phyloP scores from a whole-genome alignment of 2,113 vertebrate species.

The Calidris pygmaea region DNA sequence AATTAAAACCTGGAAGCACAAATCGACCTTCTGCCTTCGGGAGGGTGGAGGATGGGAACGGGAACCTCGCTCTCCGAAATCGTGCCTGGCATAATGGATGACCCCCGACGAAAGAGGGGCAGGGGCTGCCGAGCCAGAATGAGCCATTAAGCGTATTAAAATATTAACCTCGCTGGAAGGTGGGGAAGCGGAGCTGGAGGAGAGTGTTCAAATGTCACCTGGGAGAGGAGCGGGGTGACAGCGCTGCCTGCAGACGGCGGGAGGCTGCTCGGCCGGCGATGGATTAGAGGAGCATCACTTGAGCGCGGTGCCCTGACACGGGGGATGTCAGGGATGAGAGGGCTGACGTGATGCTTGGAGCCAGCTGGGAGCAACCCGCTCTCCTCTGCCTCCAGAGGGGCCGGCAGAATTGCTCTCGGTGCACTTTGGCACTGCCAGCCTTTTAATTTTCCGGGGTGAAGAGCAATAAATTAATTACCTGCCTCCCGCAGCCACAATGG shows the following conservation, averaged over 20 bases:
- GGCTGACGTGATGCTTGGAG: neutral
- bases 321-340: neutral
- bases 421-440: neutral
- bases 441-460: neutral
- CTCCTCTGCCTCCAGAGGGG: neutral
- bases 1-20: constrained; percentile 8
- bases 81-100: neutral
- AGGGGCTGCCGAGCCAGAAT: neutral
- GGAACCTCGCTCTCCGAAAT: neutral
- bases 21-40: neutral
- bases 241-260: neutral
- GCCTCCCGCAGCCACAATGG: fast-evolving
- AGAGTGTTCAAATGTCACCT: neutral
- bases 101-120: neutral
- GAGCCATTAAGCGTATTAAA: constrained; percentile 25
- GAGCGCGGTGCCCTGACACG: neutral
- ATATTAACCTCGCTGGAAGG: neutral
- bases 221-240: neutral
- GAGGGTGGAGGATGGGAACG: neutral
- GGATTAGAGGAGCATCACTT: neutral
- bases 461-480: neutral
- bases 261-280: neutral
- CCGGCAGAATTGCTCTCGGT: neutral
- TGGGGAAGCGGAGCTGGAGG: neutral
- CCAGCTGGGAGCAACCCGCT: neutral